A percentile compares a stretch with the other conserved stretches of the same genome.
These are phyloP conservation scores for Pongo pygmaeus DNA, from an alignment of 2,113 vertebrate species.

Conservation along the genomic window DNA sequence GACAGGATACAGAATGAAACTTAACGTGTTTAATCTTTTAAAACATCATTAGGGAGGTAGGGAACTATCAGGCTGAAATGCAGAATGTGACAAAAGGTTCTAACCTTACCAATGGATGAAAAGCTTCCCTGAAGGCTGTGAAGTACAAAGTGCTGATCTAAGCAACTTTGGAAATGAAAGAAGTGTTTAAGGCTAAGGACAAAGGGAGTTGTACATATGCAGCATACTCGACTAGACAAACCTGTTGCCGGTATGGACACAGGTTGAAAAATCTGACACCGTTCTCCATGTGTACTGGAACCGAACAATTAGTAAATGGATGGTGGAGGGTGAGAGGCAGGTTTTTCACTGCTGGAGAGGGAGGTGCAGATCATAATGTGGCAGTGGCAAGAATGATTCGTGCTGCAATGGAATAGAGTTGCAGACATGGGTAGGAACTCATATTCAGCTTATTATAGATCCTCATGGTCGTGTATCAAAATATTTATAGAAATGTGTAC, in stretches of 20 bases:
- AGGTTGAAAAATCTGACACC: background rate
- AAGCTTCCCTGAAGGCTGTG: background rate
- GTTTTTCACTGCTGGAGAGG: background rate
- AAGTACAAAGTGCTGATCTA: background rate
- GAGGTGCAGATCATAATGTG: background rate
- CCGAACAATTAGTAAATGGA: background rate
- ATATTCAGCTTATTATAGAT: background rate
- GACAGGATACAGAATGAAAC: background rate
- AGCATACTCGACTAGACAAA: background rate
- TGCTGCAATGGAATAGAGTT: background rate
- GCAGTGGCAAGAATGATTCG: background rate
- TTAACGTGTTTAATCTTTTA: background rate
- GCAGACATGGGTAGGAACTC: background rate
- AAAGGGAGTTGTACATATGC: background rate
- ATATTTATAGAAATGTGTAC: background rate
- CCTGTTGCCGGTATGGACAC: background rate
- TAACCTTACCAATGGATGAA: background rate
- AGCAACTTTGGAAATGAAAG: background rate
- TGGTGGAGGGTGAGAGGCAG: background rate
- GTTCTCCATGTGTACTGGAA: background rate
- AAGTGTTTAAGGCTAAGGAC: background rate
- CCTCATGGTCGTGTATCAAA: background rate
- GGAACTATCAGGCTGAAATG: background rate
- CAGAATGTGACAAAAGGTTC: background rate
- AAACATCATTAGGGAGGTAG: background rate